phyloP scores from a whole-genome alignment of 2,797 vertebrate genomes.

The Allobates femoralis region DNA sequence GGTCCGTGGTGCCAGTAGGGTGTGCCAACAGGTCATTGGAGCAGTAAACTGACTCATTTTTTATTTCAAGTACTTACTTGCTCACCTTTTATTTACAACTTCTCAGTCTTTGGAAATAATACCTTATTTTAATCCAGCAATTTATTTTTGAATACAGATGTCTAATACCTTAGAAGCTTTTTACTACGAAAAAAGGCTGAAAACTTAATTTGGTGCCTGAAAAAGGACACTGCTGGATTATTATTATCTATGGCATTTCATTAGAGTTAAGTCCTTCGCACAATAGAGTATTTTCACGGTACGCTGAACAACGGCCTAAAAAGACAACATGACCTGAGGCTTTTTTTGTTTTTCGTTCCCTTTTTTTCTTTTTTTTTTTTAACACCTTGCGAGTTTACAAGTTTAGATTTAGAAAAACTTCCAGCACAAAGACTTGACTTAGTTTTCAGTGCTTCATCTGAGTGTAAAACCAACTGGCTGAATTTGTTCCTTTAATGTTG shows the following conservation, averaged over 20 bases:
- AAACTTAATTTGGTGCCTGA: conserved; percentile 15
- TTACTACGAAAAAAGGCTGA: background rate
- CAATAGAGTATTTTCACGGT: conserved; percentile 44
- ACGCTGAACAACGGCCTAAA: conserved; percentile 33
- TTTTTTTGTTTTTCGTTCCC: conserved; percentile 16
- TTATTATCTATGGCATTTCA: conserved; percentile 38
- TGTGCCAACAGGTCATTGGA: background rate
- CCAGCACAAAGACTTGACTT: conserved; percentile 35
- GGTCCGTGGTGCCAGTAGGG: background rate
- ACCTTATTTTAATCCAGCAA: background rate
- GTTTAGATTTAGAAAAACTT: conserved; percentile 26
- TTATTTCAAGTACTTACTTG: background rate
- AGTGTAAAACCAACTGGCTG: conserved; percentile 46
- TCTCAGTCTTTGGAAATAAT: background rate
- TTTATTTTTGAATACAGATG: background rate
- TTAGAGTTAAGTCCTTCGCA: conserved; percentile 35
- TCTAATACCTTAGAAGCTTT: background rate
- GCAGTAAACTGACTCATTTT: background rate
- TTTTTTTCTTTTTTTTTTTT: conserved; percentile 17
- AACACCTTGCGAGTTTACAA: conserved; percentile 15
- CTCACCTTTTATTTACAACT: background rate
- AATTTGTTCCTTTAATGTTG: conserved; percentile 50
- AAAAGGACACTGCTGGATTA: conserved; percentile 39
- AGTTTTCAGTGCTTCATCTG: conserved; percentile 40
- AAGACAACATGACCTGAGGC: conserved; percentile 39